These are phyloP conservation scores for Brachionus rubens DNA, from an alignment of 1,140 invertebrate species.

Conservation along the genomic window DNA sequence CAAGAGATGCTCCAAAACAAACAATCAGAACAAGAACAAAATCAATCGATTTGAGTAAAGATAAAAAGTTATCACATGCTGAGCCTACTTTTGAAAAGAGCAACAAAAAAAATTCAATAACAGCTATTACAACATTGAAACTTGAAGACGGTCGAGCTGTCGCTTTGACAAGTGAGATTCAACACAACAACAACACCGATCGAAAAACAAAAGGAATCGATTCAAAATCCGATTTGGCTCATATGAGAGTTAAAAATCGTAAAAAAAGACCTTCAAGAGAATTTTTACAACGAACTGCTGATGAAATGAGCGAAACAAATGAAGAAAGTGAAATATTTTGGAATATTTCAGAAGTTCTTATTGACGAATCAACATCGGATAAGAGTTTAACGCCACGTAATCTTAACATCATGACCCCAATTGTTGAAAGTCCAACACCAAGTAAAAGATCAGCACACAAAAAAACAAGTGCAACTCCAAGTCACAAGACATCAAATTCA, in stretches of 20 bases:
- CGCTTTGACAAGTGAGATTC: constrained; percentile 1
- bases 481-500: not conserved
- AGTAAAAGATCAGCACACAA: constrained; percentile 15
- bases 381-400: not conserved
- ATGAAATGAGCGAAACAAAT: constrained; percentile 42
- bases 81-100: not conserved
- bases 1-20: too few relatives aligned
- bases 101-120: constrained; percentile 26
- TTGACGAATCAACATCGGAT: constrained; percentile 18
- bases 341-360: constrained; percentile 32
- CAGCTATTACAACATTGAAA: constrained; percentile 28
- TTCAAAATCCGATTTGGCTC: not conserved
- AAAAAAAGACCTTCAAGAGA: constrained; percentile 41
- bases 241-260: constrained; percentile 4
- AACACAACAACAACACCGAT: not conserved
- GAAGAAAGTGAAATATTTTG: constrained; percentile 42
- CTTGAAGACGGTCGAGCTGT: constrained; percentile 18
- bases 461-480: constrained; percentile 25
- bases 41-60: constrained; percentile 29
- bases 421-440: constrained; percentile 21
- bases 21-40: too few relatives aligned
- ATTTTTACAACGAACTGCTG: constrained; percentile 38
- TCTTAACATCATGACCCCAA: constrained; percentile 44
- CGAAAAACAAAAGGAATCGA: not conserved
- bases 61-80: not conserved